Evolutionary conservation across 2,113 vertebrate genomes (phyloP), one percentile per base, ranked within the genome.

Genomic region (Alethe diademata): DNA sequence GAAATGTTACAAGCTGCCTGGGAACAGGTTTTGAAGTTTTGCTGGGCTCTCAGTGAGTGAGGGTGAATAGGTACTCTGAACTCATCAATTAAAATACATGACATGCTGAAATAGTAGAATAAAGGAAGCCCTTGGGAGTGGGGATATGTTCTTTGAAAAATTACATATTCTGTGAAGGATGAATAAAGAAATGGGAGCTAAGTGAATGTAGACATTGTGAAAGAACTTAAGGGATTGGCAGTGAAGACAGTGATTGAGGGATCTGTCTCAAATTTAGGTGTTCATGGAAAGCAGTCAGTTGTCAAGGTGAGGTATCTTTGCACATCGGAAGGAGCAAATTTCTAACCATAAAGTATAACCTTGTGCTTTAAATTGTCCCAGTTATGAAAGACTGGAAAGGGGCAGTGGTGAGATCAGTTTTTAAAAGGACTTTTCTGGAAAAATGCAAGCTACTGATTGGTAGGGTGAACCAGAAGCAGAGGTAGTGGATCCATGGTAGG

Each of bases 401-500:
- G 50, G 3, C n/a, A 65, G 17, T 16, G 18, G 20, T 61, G 36
- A 76, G 16, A 36, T n/a, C 0, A 26, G 7, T 45, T 81, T 92
- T 80, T 42, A 19, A 73, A 83, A 40, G 25, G 10, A 28, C 10
- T 79, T 79, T 42, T 23, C 3, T 90, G 40, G 5, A 57, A 72
- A 50, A 76, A 29, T 58, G 26, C 11, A 19, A 74, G 8, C 58
- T 62, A 6, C 8, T 35, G 7, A 57, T 15, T 56, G 14, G 5
- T 56, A 36, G 56, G 22, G 29, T 78, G n/a, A 66, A 12, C 16
- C 9, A n/a, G 51, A 47, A 64, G 31, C 60, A 51, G 43, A 80
- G 11, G 2, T 29, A n/a, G 19, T 15, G 5, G 36, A 73, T 2
- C 2, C 1, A 0, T 56, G n/a, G 5, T 72, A 60, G 36, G 22